Base-by-base conservation (phyloP, 2,797 vertebrate species). In the Protosalanx chinensis region DNA sequence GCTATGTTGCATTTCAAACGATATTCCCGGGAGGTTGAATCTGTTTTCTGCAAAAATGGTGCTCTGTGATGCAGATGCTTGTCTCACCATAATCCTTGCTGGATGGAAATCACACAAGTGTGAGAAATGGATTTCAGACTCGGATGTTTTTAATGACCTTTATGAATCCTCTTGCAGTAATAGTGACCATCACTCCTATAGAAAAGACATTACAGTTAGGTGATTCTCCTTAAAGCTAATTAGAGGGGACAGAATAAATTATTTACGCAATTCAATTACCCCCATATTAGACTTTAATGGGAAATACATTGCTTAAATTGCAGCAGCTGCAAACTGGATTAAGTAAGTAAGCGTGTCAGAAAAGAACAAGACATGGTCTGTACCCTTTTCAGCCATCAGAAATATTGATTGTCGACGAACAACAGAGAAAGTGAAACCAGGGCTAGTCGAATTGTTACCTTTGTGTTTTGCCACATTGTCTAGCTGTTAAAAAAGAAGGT, bases 21-120 rank as follows among this genome's bases (percentile, higher is more conserved):
- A 56, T 4, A 16, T 56, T 56, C 18, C 51, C n/a, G 16, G 1
- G n/a, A 16, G 16, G 6, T 16, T 56, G 6, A 56, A n/a, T 16
- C 16, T n/a, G 51, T 16, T n/a, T 46, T 46, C 51, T n/a, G 51
- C 15, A 56, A 16, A 16, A 16, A n/a, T 16, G 4, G 27, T 30
- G 29, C 27, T 6, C 41, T 51, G 20, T 66, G 41, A 46, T 46
- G 41, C 41, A 66, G 64, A 4, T 27, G 5, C 73, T 73, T 72
- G 35, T 56, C 76, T 74, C 58, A 60, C 65, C 68, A 56, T 76
- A 84, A 81, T 79, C 80, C 72, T 76, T 76, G 41, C 77, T 83
- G 84, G 84, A 84, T 88, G 82, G 70, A 85, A 86, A 80, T 72
- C 65, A 74, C 57, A 84, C 71, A 83, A 80, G 81, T 76, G 77